Conservation (phyloP, 2,113 vertebrate species). For the Hemicordylus capensis region DNA sequence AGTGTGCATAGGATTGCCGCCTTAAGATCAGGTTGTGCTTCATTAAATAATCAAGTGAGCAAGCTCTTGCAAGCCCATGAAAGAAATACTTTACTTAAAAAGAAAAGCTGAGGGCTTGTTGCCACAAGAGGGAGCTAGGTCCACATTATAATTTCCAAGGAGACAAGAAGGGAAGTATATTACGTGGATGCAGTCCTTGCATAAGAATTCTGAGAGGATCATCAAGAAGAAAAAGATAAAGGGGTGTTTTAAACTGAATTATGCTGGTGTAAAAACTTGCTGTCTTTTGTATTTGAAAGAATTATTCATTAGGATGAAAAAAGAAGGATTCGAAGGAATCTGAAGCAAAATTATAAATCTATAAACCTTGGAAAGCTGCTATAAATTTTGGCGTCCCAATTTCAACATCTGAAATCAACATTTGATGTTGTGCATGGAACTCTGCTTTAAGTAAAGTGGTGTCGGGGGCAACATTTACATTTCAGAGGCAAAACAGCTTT, state of each 20-base stretch:
- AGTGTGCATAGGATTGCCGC: neutral
- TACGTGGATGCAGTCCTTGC: rapidly evolving
- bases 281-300: neutral
- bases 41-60: neutral
- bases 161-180: neutral
- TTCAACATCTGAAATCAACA: neutral
- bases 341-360: neutral
- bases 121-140: constrained; percentile 70
- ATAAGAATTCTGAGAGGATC: too few relatives aligned
- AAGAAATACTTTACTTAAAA: rapidly evolving
- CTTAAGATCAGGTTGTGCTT: neutral
- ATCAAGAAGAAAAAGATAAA: neutral
- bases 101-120: neutral
- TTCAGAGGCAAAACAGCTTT: neutral
- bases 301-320: neutral
- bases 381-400: neutral
- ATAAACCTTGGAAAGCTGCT: neutral
- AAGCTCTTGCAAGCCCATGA: rapidly evolving
- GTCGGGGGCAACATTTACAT: neutral
- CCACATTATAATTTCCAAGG: constrained; percentile 22
- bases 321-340: neutral
- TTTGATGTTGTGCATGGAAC: neutral
- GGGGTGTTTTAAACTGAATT: neutral
- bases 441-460: neutral
- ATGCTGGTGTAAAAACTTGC: neutral